These are phyloP conservation scores for Metellina segmentata DNA, from an alignment of 2,888 invertebrate genomes.

Conservation along the genomic window DNA sequence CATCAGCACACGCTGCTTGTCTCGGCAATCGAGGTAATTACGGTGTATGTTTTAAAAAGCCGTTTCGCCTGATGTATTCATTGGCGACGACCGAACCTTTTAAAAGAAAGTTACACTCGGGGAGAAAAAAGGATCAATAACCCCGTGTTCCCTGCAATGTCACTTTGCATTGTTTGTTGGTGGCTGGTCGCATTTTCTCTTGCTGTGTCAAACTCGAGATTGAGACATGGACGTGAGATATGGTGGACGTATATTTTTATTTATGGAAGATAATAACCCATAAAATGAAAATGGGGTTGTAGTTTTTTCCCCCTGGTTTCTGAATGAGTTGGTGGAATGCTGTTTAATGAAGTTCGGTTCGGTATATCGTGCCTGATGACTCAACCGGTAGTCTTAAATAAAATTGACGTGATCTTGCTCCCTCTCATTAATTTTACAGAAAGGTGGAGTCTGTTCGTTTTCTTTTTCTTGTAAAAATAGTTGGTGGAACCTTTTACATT, in stretches of 20 bases:
- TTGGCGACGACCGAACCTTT: conserved; percentile 34
- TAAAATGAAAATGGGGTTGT: background rate
- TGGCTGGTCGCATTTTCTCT: background rate
- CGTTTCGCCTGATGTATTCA: conserved; percentile 57
- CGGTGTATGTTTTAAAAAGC: conserved; percentile 53
- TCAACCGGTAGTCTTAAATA: no score
- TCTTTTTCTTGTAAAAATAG: no score
- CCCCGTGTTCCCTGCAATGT: background rate
- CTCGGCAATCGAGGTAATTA: conserved; percentile 56
- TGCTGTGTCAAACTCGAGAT: no score
- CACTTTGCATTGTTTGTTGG: conserved; percentile 12
- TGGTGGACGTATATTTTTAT: background rate
- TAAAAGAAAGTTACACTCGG: conserved; percentile 1
- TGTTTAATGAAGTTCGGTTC: background rate
- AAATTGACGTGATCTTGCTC: no score
- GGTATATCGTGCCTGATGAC: background rate
- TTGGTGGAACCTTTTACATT: no score
- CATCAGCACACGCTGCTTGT: conserved; percentile 50
- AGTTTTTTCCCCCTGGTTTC: background rate
- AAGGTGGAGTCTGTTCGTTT: no score
- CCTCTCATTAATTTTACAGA: no score
- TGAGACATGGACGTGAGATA: background rate
- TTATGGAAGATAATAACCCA: background rate
- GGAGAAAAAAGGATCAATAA: conserved; percentile 5
- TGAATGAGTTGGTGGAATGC: background rate